A percentile compares a stretch with the other conserved stretches of the same genome.
Evolutionary conservation across 2,888 invertebrate genomes (phyloP).

Genomic region (Meghimatium bilineatum): DNA sequence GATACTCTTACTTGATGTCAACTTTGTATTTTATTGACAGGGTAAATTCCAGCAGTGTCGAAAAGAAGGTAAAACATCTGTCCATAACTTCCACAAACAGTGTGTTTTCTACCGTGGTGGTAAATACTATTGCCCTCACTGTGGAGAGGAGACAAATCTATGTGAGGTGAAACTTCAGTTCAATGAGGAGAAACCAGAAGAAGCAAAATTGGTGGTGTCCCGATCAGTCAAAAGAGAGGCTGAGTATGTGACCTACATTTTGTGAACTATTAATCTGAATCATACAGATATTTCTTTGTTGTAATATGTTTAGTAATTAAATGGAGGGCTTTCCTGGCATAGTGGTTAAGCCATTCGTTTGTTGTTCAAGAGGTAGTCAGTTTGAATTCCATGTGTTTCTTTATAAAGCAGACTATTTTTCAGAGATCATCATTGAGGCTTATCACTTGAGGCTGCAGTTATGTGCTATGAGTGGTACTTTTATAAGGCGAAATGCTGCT

Average conservation of each 20-base stretch:
- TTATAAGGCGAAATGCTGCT: no score
- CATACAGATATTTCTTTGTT: no score
- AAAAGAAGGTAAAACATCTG: conserved; percentile 78
- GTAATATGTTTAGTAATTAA: no score
- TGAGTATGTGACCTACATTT: conserved; percentile 35
- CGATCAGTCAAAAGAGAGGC: conserved; percentile 22
- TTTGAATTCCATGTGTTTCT: no score
- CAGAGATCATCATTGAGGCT: no score
- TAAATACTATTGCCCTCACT: conserved; percentile 84
- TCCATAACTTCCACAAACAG: conserved; percentile 89
- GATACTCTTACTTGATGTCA: no score
- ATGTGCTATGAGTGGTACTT: no score
- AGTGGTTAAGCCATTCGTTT: no score
- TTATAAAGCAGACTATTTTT: no score
- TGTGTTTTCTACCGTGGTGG: conserved; percentile 82
- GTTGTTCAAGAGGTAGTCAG: no score
- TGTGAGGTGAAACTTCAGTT: conserved; percentile 82
- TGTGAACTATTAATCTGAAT: not conserved
- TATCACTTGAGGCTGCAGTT: no score
- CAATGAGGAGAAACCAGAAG: conserved; percentile 77
- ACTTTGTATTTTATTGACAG: conserved; percentile 77
- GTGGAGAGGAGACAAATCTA: conserved; percentile 81
- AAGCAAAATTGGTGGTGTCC: not conserved
- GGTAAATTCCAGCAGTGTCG: conserved; percentile 89
- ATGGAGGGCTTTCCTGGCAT: no score